Evolutionary conservation across 2,113 vertebrate species (phyloP).

Genomic region (Dendrocopos noguchii): DNA sequence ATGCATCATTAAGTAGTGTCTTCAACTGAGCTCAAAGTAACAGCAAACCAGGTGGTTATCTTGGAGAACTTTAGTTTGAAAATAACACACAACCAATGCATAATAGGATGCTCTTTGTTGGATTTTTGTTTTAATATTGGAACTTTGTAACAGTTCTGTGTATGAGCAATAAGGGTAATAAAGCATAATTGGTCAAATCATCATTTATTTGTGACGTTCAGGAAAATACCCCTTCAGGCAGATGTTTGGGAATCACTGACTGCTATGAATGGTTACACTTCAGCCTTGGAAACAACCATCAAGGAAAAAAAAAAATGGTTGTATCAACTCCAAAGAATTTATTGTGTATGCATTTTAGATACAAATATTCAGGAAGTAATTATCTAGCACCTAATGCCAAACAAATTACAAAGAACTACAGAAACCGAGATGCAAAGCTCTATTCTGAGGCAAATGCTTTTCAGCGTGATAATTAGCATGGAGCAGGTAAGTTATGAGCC

Average conservation of each 20-base stretch:
- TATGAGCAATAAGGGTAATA: neutral
- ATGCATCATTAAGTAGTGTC: accelerated
- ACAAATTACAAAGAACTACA: neutral
- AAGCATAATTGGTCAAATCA: neutral
- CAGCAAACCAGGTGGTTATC: neutral
- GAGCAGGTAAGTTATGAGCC: neutral
- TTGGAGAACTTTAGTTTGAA: neutral
- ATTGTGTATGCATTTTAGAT: neutral
- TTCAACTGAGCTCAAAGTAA: neutral
- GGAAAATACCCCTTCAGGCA: neutral
- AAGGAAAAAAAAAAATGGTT: neutral
- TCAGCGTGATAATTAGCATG: neutral
- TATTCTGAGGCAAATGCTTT: neutral
- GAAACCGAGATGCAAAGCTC: neutral
- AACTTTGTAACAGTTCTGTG: neutral
- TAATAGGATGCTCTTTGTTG: neutral
- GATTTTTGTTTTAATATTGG: neutral
- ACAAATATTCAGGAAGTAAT: neutral
- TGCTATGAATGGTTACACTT: neutral
- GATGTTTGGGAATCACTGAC: neutral
- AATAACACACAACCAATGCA: neutral
- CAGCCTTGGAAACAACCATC: neutral
- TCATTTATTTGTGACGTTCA: neutral
- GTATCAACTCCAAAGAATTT: neutral
- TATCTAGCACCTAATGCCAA: neutral